Percentiles rank a stretch among this genome's conserved stretches.
phyloP scores from a whole-genome alignment of 2,888 invertebrate species.

The Rhagium mordax region DNA sequence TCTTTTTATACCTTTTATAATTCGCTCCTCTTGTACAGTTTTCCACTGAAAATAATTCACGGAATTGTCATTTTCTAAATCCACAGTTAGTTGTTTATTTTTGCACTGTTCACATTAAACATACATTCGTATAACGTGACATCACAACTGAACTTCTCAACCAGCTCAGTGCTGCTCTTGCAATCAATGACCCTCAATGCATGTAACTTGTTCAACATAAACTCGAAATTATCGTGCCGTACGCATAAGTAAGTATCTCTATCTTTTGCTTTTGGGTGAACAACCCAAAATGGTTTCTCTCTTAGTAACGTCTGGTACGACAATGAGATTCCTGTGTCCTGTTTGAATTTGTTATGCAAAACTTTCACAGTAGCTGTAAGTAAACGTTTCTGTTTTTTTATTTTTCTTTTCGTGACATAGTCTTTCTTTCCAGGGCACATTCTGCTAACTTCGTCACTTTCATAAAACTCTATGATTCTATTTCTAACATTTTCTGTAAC shows the following conservation, averaged over 20 bases:
- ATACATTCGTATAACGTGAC: conserved; percentile 22
- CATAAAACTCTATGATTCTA: conserved; percentile 41
- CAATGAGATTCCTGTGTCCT: conserved; percentile 48
- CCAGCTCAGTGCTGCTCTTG: neutral
- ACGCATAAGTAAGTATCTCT: conserved; percentile 51
- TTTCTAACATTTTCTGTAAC: conserved; percentile 21
- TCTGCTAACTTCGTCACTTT: conserved; percentile 51
- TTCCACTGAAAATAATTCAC: conserved; percentile 18
- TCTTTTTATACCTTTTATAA: conserved; percentile 11
- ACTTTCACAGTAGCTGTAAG: conserved; percentile 18
- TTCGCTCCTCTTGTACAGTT: conserved; percentile 1
- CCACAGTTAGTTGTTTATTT: neutral
- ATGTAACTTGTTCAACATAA: conserved; percentile 14
- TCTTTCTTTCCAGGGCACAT: conserved; percentile 52
- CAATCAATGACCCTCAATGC: neutral
- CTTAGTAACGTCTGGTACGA: conserved; percentile 47
- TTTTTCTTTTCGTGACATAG: conserved; percentile 44
- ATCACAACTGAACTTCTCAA: conserved; percentile 8
- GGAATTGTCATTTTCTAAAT: conserved; percentile 4
- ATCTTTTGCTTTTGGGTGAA: conserved; percentile 47
- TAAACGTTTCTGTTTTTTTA: conserved; percentile 50
- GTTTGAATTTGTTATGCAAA: conserved; percentile 4
- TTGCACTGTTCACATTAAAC: conserved; percentile 21
- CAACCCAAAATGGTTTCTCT: conserved; percentile 53
- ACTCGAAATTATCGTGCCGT: conserved; percentile 36